Evolutionary conservation across 2,113 vertebrate genomes (phyloP).

Genomic region (Menura novaehollandiae): DNA sequence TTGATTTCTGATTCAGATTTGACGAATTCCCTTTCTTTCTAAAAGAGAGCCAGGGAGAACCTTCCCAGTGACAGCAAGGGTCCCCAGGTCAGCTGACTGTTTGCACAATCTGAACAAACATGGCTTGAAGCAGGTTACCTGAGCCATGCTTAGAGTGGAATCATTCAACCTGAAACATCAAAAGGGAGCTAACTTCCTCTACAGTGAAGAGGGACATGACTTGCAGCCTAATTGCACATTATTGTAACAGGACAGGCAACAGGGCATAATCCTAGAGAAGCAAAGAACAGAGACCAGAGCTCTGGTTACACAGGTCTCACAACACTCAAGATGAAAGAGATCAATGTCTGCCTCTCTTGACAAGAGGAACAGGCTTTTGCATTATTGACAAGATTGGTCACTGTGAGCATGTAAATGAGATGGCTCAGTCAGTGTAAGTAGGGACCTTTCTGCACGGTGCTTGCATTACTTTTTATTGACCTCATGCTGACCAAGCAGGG

Average conservation of each 20-base stretch:
- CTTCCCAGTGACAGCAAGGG: neutral
- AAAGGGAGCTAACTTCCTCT: neutral
- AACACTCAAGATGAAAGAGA: conserved; percentile 5
- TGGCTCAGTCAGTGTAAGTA: neutral
- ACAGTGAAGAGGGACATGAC: neutral
- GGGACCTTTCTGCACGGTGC: neutral
- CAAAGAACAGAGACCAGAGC: neutral
- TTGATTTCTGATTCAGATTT: neutral
- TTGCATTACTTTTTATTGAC: neutral
- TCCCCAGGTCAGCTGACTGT: neutral
- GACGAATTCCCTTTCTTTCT: neutral
- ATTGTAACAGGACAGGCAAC: neutral
- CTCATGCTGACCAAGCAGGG: neutral
- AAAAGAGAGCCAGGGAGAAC: neutral
- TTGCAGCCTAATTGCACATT: conserved; percentile 19
- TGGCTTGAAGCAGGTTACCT: neutral
- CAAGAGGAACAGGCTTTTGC: neutral
- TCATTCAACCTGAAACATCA: conserved; percentile 10
- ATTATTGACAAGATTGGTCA: neutral
- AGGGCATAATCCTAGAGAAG: neutral
- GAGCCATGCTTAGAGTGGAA: neutral
- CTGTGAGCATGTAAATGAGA: conserved; percentile 11
- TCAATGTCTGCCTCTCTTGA: neutral
- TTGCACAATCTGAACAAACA: neutral
- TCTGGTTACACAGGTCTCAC: conserved; percentile 20